Base-by-base conservation (phyloP, 2,797 vertebrate species). In the Spinus olivaceus region DNA sequence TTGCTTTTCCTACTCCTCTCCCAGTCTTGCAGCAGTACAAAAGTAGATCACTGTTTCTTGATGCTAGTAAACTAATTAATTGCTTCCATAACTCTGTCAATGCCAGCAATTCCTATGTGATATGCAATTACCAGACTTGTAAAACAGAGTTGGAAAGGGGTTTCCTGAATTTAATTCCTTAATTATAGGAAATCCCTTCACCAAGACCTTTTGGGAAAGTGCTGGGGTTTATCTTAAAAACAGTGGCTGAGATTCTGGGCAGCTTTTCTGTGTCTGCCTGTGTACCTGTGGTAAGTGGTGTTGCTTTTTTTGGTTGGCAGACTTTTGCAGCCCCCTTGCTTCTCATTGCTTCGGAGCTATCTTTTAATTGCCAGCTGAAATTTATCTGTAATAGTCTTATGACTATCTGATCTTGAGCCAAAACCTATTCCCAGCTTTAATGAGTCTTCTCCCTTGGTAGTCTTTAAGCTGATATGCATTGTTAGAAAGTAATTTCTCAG, bases 291-390 rank as follows among this genome's bases (percentile, higher is more conserved):
- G 54, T 44, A 65, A 70, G 39, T 12, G 28, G 22, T 54, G 27
- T 12, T 59, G 25, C 24, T 39, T 67, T 72, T 64, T 85, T 86
- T 59, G 57, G 14, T 9, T 83, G 49, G 19, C n/a, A 81, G 23
- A 6, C 15, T 49, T 16, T 46, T 74, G 49, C 44, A 70, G 53
- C 25, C 24, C 33, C 44, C 25, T 74, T 10, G 11, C 19, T 83
- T 67, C 46, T 73, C 65, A 59, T 41, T 83, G 28, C 41, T 78
- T 41, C 53, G 57, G 14, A 88, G 27, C 7, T 32, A 47, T 23
- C 41, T 86, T 94, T 81, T 81, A 90, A 88, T 64, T 78, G 35
- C 54, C 65, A 86, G 39, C 24, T 94, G 86, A 94, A 94, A 94
- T 83, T 54, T 47, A 76, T 72, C 35, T 81, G 13, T 67, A 83